phyloP scores from a whole-genome alignment of 2,888 invertebrate genomes.

The Hyposoter dolosus region DNA sequence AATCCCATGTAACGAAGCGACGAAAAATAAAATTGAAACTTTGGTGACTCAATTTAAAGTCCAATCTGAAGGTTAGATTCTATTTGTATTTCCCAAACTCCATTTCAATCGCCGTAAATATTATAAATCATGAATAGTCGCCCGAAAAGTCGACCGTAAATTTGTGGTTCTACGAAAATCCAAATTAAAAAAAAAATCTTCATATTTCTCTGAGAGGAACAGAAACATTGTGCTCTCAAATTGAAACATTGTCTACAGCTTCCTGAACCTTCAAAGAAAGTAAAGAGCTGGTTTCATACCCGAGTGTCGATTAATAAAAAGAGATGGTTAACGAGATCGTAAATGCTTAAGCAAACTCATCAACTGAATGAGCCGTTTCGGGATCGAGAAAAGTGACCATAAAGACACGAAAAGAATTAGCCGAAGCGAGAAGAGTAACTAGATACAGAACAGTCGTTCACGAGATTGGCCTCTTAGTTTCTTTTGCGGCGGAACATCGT shows the following conservation, averaged over 20 bases:
- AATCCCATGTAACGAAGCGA: background rate
- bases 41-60: background rate
- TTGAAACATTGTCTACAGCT: background rate
- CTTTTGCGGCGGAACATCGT: conserved; percentile 25
- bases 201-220: background rate
- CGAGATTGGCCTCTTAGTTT: conserved; percentile 60
- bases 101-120: background rate
- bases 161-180: background rate
- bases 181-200: background rate
- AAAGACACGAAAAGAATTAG: conserved; percentile 32
- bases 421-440: conserved; percentile 60
- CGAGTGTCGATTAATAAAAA: conserved; percentile 76
- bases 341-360: conserved; percentile 70
- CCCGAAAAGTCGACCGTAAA: background rate
- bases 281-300: background rate
- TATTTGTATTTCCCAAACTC: background rate
- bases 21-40: background rate
- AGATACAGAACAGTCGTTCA: conserved; percentile 60
- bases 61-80: background rate
- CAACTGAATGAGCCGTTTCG: conserved; percentile 17
- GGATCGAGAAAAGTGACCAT: conserved; percentile 37
- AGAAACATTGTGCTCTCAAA: background rate
- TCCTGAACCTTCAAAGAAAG: background rate
- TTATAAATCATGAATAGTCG: background rate
- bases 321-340: conserved; percentile 76